Evolutionary conservation across 2,797 vertebrate species (phyloP).

Genomic region (Buceros bicornis): DNA sequence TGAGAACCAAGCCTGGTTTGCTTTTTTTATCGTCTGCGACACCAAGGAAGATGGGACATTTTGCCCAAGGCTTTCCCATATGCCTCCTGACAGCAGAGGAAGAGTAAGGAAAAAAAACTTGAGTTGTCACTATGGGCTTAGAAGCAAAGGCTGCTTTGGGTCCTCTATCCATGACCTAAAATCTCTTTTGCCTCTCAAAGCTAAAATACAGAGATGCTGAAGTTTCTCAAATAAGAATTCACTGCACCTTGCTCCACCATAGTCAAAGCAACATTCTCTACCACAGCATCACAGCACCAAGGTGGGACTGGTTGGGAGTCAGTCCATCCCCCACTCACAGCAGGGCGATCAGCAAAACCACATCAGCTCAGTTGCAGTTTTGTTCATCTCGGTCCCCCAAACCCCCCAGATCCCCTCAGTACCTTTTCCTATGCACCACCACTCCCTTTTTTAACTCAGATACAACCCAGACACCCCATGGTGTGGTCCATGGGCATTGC

Average conservation of each 20-base stretch:
- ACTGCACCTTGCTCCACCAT: rapidly evolving
- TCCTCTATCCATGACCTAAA: background rate
- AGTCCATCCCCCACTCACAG: background rate
- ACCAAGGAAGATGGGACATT: background rate
- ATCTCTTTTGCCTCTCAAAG: background rate
- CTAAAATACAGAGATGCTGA: background rate
- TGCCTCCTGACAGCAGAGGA: background rate
- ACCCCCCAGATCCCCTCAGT: background rate
- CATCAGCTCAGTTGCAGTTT: background rate
- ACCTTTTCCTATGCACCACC: background rate
- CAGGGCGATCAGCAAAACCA: background rate
- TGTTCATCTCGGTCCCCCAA: background rate
- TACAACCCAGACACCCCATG: background rate
- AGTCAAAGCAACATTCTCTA: background rate
- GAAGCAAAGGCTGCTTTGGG: background rate
- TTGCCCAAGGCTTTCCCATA: background rate
- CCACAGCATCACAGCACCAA: background rate
- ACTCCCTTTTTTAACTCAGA: background rate
- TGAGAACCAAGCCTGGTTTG: background rate
- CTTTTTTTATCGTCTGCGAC: background rate
- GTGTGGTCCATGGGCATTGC: rapidly evolving
- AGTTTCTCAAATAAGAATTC: background rate
- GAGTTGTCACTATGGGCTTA: background rate
- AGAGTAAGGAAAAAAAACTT: background rate
- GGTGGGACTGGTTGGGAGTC: background rate